Percentiles rank a stretch among this genome's conserved stretches.
Conservation (phyloP, 2,888 invertebrate species). For the Tupiocoris notatus region DNA sequence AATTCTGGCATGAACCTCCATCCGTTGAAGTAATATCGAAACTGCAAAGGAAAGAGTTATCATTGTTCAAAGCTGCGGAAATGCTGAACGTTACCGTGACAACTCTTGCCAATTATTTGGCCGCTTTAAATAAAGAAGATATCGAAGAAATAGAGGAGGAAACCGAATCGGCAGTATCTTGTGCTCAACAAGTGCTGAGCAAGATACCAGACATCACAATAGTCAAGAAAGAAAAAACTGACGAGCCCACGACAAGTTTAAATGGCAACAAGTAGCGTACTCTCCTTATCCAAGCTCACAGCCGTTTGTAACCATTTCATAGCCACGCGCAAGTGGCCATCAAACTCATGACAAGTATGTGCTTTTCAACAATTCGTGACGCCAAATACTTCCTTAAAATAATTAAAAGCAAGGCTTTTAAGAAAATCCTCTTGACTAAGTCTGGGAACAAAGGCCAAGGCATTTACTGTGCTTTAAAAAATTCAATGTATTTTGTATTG, state of each 20-base stretch:
- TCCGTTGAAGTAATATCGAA: conserved; percentile 71
- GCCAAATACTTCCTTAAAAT: no score
- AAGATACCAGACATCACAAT: conserved; percentile 61
- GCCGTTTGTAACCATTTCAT: not conserved
- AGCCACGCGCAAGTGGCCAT: no score
- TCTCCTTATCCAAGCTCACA: not conserved
- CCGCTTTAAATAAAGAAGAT: conserved; percentile 57
- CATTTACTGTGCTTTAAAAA: no score
- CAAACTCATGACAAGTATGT: conserved; percentile 28
- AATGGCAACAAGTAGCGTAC: conserved; percentile 43
- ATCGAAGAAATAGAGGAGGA: conserved; percentile 55
- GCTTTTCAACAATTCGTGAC: conserved; percentile 33
- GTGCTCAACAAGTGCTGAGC: conserved; percentile 49
- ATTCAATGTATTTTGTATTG: no score
- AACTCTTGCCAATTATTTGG: conserved; percentile 69
- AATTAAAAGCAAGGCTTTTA: no score
- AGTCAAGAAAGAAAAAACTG: conserved; percentile 59
- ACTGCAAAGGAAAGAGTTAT: conserved; percentile 69
- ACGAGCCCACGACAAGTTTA: conserved; percentile 45
- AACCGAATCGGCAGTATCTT: conserved; percentile 46
- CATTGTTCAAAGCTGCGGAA: conserved; percentile 70
- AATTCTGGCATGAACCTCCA: conserved; percentile 77
- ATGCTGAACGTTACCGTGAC: conserved; percentile 73
- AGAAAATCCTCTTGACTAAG: no score
- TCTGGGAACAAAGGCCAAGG: no score